phyloP scores from a whole-genome alignment of 2,888 invertebrate species.

The Pantelozetes paolii region DNA sequence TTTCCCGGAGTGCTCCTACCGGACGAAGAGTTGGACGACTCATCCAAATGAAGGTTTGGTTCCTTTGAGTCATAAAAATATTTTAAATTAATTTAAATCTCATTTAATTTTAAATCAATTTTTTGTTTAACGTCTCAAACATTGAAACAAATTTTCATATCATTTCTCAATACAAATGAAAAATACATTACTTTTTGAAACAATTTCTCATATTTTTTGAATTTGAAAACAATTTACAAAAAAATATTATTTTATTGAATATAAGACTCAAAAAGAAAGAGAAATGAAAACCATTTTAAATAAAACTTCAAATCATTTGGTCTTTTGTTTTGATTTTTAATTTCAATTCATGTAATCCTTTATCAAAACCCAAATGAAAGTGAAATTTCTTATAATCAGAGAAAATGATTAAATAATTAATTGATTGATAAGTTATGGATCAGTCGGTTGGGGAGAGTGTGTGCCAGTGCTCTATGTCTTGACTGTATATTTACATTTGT shows the following conservation, averaged over 20 bases:
- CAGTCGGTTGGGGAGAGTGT: background rate
- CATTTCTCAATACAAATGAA: too few species aligned
- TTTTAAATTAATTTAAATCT: too few species aligned
- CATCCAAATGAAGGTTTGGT: conserved; percentile 25
- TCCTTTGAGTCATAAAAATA: conserved; percentile 1
- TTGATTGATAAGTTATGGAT: conserved; percentile 19
- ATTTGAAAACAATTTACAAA: background rate
- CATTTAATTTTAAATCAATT: too few species aligned
- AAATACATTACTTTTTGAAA: too few species aligned
- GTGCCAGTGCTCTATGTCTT: background rate
- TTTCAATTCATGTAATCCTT: background rate
- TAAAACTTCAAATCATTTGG: background rate
- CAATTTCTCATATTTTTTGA: background rate
- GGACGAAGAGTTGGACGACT: conserved; percentile 26
- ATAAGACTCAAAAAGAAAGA: background rate
- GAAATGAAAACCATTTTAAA: background rate
- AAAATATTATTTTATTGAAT: background rate
- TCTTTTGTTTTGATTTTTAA: background rate
- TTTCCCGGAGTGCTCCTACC: conserved; percentile 29
- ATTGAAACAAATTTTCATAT: too few species aligned
- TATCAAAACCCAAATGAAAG: too few species aligned
- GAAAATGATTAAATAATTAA: background rate
- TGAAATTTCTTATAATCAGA: conserved; percentile 2
- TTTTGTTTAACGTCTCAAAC: too few species aligned
- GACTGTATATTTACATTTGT: background rate